phyloP scores from a whole-genome alignment of 2,888 invertebrate species.

The Oscheius onirici region DNA sequence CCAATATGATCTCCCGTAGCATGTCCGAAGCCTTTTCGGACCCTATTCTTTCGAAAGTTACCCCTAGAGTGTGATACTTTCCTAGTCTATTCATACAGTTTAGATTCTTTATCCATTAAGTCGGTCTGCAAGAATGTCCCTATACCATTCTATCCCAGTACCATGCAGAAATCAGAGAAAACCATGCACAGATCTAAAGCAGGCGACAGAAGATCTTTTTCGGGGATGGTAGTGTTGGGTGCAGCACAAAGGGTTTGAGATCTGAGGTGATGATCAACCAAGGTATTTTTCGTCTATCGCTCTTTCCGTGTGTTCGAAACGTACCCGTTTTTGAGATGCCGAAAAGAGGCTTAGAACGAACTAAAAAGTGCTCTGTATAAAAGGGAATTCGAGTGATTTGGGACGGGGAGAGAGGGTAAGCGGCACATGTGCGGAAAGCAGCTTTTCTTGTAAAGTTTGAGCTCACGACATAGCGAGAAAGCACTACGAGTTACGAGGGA shows the following conservation, averaged over 20 bases:
- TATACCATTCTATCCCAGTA: too few relatives aligned
- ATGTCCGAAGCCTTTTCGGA: too few relatives aligned
- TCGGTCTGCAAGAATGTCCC: too few relatives aligned
- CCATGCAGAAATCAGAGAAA: neutral
- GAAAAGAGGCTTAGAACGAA: constrained; percentile 9
- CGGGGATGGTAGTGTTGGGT: neutral
- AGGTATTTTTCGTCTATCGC: neutral
- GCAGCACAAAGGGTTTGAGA: too few relatives aligned
- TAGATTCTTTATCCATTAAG: too few relatives aligned
- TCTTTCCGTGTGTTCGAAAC: constrained; percentile 13
- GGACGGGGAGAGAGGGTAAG: neutral
- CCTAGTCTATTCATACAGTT: too few relatives aligned
- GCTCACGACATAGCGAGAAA: constrained; percentile 24
- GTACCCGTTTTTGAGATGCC: constrained; percentile 25
- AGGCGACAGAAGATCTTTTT: neutral
- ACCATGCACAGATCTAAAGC: neutral
- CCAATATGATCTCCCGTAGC: too few relatives aligned
- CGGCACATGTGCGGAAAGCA: constrained; percentile 21
- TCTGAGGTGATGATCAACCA: neutral
- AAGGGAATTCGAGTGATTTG: neutral
- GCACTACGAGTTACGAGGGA: constrained; percentile 30
- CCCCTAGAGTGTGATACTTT: too few relatives aligned
- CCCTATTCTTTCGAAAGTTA: too few relatives aligned
- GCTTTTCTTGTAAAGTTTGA: constrained; percentile 12
- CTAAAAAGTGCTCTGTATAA: constrained; percentile 20